Conservation (phyloP, 2,888 invertebrate species). For the Craniophora ligustri region DNA sequence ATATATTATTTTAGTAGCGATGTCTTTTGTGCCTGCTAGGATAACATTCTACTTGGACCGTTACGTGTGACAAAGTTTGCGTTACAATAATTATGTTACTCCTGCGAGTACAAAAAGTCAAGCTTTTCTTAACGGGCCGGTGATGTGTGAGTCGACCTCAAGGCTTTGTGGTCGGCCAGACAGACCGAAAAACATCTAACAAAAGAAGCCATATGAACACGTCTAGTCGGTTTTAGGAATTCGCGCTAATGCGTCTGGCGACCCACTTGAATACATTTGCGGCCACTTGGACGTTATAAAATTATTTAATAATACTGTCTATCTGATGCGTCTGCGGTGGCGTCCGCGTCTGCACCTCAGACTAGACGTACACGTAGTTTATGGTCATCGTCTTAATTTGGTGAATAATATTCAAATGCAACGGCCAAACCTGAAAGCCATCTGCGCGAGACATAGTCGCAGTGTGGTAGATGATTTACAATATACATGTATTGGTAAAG, state of each 20-base stretch:
- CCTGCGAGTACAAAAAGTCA: constrained; percentile 42
- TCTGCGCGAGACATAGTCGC: background rate
- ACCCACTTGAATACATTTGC: constrained; percentile 75
- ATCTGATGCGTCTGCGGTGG: constrained; percentile 53
- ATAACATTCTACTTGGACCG: constrained; percentile 29
- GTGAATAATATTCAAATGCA: constrained; percentile 37
- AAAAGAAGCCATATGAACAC: constrained; percentile 74
- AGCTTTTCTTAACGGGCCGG: constrained; percentile 50
- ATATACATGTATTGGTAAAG: background rate
- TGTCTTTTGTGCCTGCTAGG: constrained; percentile 26
- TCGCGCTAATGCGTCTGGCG: constrained; percentile 83
- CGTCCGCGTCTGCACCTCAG: constrained; percentile 43
- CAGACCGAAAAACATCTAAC: constrained; percentile 69
- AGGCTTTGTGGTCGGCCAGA: constrained; percentile 63
- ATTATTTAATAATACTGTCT: constrained; percentile 65
- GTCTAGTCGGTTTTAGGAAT: constrained; percentile 78
- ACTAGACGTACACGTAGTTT: constrained; percentile 26
- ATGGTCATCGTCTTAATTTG: constrained; percentile 36
- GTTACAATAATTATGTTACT: constrained; percentile 46
- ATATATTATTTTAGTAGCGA: constrained; percentile 24
- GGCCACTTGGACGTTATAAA: constrained; percentile 58
- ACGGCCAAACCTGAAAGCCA: constrained; percentile 11
- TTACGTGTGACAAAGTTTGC: constrained; percentile 44
- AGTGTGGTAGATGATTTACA: background rate
- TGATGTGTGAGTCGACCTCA: constrained; percentile 56